phyloP scores from a whole-genome alignment of 2,797 vertebrate species.

The Lagorchestes hirsutus region DNA sequence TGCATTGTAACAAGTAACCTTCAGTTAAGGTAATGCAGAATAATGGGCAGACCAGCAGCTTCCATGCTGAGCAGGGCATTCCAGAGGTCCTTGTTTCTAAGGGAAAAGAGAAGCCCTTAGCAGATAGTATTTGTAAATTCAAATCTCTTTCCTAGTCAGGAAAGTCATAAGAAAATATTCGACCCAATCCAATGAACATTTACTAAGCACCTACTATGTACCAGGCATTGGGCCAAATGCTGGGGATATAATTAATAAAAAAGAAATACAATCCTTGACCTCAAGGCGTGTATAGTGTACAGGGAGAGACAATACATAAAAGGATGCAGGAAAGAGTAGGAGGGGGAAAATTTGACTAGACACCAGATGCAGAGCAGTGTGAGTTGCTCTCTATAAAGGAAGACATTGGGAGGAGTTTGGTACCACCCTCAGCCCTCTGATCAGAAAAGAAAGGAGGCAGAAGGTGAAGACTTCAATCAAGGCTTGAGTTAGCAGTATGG shows the following conservation, averaged over 20 bases:
- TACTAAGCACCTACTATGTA: neutral
- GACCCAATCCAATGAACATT: neutral
- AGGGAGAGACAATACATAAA: neutral
- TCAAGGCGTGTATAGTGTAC: neutral
- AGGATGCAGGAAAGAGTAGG: neutral
- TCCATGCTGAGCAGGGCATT: neutral
- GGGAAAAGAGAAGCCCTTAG: neutral
- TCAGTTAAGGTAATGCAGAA: neutral
- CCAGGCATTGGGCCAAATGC: neutral
- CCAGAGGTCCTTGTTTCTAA: neutral
- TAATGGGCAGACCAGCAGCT: neutral
- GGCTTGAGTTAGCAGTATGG: neutral
- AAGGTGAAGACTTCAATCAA: neutral
- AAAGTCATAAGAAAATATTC: neutral
- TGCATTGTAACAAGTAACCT: neutral
- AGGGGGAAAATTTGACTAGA: neutral
- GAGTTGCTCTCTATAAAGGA: neutral
- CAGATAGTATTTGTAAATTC: neutral
- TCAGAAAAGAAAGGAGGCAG: neutral
- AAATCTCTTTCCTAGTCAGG: neutral
- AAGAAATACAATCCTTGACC: neutral
- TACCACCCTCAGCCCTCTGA: neutral
- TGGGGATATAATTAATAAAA: neutral
- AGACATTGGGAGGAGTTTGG: neutral
- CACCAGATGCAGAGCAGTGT: neutral